phyloP scores from a whole-genome alignment of 2,888 invertebrate species.

The Serrognathus titanus region DNA sequence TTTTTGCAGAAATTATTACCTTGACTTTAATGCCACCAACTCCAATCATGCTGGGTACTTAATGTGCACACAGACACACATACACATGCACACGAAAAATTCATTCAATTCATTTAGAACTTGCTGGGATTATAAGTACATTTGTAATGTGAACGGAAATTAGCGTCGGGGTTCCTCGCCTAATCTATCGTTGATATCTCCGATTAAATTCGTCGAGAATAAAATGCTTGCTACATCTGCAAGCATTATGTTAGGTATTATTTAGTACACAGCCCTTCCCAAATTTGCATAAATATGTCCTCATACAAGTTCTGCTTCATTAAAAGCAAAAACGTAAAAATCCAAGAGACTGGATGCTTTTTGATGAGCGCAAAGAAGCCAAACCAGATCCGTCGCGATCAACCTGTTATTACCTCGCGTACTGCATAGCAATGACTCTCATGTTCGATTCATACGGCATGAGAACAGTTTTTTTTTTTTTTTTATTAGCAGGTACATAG shows the following conservation, averaged over 20 bases:
- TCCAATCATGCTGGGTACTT: no score
- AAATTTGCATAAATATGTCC: slow-evolving; percentile 17
- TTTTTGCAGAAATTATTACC: not conserved
- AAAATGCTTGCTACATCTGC: not conserved
- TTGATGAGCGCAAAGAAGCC: slow-evolving; percentile 24
- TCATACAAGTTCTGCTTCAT: slow-evolving; percentile 3
- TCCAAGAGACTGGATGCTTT: slow-evolving; percentile 18
- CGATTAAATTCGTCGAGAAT: no score
- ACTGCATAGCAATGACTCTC: slow-evolving; percentile 27
- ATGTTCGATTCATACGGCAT: slow-evolving; percentile 29
- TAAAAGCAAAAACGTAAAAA: slow-evolving; percentile 17
- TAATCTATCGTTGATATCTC: no score
- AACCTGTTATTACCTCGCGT: slow-evolving; percentile 27
- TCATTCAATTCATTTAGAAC: no score
- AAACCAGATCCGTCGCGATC: slow-evolving; percentile 28
- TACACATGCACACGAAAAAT: no score
- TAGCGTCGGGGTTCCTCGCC: no score
- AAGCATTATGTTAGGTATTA: not conserved
- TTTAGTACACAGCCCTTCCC: not conserved
- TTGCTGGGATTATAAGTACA: no score
- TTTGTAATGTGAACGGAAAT: no score
- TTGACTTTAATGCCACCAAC: no score
- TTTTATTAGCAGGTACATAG: slow-evolving; percentile 36
- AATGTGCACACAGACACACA: no score
- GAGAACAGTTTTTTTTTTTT: slow-evolving; percentile 29